Evolutionary conservation across 2,797 vertebrate genomes (phyloP).

Genomic region (Orientallactaga sibirica): DNA sequence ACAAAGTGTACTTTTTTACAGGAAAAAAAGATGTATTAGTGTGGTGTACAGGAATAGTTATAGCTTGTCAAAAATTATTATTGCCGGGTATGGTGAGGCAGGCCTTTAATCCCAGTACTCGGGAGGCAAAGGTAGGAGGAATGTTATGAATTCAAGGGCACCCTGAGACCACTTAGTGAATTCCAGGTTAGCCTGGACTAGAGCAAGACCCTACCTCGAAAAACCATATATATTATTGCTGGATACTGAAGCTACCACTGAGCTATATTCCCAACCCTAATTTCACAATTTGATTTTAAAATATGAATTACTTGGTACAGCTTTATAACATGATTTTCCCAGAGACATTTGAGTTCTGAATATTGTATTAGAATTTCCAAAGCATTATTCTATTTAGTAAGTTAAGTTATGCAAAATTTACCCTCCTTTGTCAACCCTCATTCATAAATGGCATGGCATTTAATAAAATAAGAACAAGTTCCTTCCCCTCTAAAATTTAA

Average conservation of each 20-base stretch:
- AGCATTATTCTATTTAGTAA: constrained; percentile 31
- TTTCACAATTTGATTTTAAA: neutral
- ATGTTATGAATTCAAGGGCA: too few species aligned
- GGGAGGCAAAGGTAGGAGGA: too few species aligned
- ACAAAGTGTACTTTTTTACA: neutral
- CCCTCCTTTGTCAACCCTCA: neutral
- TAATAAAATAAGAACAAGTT: constrained; percentile 28
- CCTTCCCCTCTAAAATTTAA: constrained; percentile 49
- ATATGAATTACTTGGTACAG: neutral
- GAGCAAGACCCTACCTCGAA: too few species aligned
- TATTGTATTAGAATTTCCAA: neutral
- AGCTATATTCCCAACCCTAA: neutral
- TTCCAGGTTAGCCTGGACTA: too few species aligned
- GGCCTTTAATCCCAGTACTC: too few species aligned
- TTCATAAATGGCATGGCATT: constrained; percentile 26
- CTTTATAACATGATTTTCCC: neutral
- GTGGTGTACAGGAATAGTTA: too few species aligned
- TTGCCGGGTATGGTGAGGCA: too few species aligned
- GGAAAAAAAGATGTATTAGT: neutral
- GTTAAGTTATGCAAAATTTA: constrained; percentile 13
- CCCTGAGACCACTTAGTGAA: too few species aligned
- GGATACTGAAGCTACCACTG: too few species aligned
- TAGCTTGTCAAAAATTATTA: too few species aligned
- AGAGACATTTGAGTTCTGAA: neutral
- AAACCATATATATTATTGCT: too few species aligned